Conservation (phyloP, 92 coral and sea anemone genomes). For the Porites evermanni region DNA sequence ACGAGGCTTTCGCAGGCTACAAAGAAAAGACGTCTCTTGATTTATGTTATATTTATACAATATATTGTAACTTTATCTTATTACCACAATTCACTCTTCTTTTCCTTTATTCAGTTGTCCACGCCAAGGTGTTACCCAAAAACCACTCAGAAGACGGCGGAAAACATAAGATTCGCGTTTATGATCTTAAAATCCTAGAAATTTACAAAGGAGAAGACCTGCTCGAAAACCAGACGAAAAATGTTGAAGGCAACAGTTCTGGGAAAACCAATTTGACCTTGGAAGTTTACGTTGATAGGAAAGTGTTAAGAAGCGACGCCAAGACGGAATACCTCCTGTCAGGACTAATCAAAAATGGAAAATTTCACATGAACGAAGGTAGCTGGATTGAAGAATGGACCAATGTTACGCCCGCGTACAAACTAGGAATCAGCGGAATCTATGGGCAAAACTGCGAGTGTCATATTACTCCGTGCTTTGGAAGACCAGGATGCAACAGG, state of each 20-base stretch:
- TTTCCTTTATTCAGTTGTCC: constrained; percentile 1
- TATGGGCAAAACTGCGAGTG: constrained; percentile 73
- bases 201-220: constrained; percentile 18
- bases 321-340: constrained; percentile 53
- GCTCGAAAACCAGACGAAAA: neutral
- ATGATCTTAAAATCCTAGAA: constrained; percentile 13
- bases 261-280: neutral
- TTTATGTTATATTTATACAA: no score
- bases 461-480: constrained; percentile 62
- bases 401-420: constrained; percentile 52
- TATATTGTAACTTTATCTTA: no score
- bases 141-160: constrained; percentile 4
- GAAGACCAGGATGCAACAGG: neutral
- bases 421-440: constrained; percentile 54
- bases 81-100: neutral
- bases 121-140: constrained; percentile 22
- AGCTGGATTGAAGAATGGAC: constrained; percentile 74
- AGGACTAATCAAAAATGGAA: constrained; percentile 51
- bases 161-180: constrained; percentile 2
- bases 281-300: constrained; percentile 12
- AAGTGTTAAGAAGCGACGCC: constrained; percentile 27
- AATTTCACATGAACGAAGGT: constrained; percentile 55
- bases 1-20: no score
- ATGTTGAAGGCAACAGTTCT: neutral
- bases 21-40: no score